Base-by-base conservation (phyloP, 2,888 invertebrate species). In the Nemotelus pantherinus region DNA sequence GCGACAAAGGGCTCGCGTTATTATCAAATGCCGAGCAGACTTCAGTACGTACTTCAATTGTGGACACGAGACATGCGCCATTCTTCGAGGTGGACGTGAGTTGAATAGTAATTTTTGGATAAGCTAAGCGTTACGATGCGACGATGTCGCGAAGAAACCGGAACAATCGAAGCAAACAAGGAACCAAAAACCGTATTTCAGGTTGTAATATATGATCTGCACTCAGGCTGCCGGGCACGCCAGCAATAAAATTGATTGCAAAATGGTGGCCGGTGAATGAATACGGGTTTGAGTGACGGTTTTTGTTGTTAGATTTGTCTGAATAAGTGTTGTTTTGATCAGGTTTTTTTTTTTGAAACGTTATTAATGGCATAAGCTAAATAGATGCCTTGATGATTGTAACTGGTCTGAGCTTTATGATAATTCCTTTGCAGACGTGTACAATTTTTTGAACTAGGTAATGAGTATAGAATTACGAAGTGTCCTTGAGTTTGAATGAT, bases 61-160 rank as follows among this genome's bases (percentile, higher is more conserved):
- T 43, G 55, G 58, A 72, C 41, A 72, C 44, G n/a, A 57, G 58
- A 47, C 72, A 72, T 78, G 78, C 71, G 78, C 78, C 71, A 47
- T 57, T n/a, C 63, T 63, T 63, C 6, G 43, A 4, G 7, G 43
- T 57, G 71, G 63, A 78, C 78, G 78, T 78, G 78, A 76, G 78
- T 64, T 78, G 78, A 78, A 78, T 78, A 45, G 45, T 41, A 76
- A 78, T 71, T 57, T 78, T 64, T 6, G 63, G 70, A 78, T 78
- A 71, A 78, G 43, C 60, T 43, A 68, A 60, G 70, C 45, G 57
- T 55, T 50, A 63, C 45, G 58, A 10, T 70, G 45, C 77, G 53
- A 57, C 74, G 67, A 55, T 65, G 63, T 47, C 72, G 71, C 45
- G 63, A 63, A 10, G 45, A 44, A 65, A 7, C 45, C 9, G 45